Evolutionary conservation across 2,888 invertebrate genomes (phyloP).

Genomic region (Chalcosyrphus nemorum): DNA sequence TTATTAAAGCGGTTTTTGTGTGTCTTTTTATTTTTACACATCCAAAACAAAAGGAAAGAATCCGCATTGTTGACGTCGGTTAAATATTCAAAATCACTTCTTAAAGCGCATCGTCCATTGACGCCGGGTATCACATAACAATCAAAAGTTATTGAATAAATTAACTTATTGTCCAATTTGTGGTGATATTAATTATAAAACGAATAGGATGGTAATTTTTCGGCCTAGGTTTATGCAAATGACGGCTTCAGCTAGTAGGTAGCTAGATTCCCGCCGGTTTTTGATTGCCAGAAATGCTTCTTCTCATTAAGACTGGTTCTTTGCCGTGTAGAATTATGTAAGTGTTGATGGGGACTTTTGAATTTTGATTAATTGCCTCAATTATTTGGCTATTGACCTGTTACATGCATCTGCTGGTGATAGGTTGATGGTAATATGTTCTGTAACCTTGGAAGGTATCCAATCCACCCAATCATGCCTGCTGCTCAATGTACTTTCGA

Average conservation of each 20-base stretch:
- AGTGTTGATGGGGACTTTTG: neutral
- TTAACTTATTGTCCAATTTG: neutral
- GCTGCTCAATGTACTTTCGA: constrained; percentile 94
- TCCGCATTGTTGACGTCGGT: neutral
- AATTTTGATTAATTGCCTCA: neutral
- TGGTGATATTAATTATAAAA: neutral
- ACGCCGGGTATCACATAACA: neutral
- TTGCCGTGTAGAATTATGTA: neutral
- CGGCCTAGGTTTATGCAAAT: neutral
- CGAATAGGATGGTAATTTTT: neutral
- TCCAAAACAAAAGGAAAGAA: neutral
- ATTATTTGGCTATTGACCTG: neutral
- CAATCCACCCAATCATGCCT: constrained; percentile 95
- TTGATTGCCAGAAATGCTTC: no score
- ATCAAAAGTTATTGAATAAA: neutral
- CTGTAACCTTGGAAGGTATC: no score
- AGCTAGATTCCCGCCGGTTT: neutral
- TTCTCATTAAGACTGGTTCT: neutral
- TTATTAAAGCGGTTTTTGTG: neutral
- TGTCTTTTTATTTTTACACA: neutral
- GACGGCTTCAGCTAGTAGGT: neutral
- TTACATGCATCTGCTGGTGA: neutral
- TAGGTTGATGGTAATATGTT: no score
- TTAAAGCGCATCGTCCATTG: neutral
- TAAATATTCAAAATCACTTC: neutral